Conservation (phyloP, 2,888 invertebrate species). For the Cremastobaeus sp. region DNA sequence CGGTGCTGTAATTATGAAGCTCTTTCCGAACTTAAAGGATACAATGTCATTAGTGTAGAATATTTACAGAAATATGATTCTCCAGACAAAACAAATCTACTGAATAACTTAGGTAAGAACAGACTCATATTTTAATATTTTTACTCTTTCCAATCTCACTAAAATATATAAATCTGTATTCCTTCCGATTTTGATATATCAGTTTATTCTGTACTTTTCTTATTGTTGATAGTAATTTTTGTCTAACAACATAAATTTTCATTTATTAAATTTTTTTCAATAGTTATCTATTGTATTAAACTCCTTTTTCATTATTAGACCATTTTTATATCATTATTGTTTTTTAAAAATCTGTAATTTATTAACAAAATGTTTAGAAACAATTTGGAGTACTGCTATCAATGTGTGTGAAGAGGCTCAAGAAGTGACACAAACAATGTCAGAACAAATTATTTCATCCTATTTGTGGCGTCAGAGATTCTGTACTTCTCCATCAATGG, state of each 20-base stretch:
- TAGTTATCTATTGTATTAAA: too few species aligned
- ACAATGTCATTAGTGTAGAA: constrained; percentile 77
- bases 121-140: too few species aligned
- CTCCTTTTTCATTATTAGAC: too few species aligned
- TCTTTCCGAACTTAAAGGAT: constrained; percentile 72
- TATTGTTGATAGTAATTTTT: too few species aligned
- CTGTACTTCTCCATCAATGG: constrained; percentile 73
- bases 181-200: too few species aligned
- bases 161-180: too few species aligned
- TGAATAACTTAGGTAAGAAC: constrained; percentile 78
- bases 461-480: constrained; percentile 79
- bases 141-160: too few species aligned
- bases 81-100: constrained; percentile 76
- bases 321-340: too few species aligned
- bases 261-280: too few species aligned
- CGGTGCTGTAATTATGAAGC: constrained; percentile 75
- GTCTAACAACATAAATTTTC: too few species aligned
- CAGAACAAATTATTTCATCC: constrained; percentile 75
- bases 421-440: constrained; percentile 74
- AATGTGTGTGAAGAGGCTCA: constrained; percentile 81
- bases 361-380: constrained; percentile 77
- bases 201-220: too few species aligned
- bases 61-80: constrained; percentile 77
- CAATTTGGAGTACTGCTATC: constrained; percentile 84
- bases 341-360: too few species aligned